phyloP scores from a whole-genome alignment of 2,888 invertebrate species.

The Epinotia nisella region DNA sequence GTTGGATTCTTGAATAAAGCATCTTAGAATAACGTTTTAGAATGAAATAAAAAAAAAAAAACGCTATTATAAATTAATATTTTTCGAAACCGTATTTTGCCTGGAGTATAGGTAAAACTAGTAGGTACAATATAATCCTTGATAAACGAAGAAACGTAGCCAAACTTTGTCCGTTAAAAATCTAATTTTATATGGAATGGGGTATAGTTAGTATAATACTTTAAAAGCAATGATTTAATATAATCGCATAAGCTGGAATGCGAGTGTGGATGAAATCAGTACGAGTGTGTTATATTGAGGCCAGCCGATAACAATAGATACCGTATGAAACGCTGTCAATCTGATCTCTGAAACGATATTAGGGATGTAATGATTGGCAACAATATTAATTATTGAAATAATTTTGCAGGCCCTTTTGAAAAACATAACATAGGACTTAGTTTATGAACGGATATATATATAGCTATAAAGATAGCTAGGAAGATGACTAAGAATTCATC shows the following conservation, averaged over 20 bases:
- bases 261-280: conserved; percentile 9
- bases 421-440: not conserved
- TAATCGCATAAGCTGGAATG: not conserved
- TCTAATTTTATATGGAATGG: too few relatives aligned
- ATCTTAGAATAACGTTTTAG: too few relatives aligned
- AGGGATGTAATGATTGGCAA: not conserved
- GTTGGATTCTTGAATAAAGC: too few relatives aligned
- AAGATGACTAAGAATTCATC: conserved; percentile 19
- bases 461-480: too few relatives aligned
- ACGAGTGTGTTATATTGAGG: conserved; percentile 17
- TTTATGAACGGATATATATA: too few relatives aligned
- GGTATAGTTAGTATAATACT: not conserved
- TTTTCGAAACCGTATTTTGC: too few relatives aligned
- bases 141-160: too few relatives aligned
- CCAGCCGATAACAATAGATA: conserved; percentile 34
- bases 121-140: too few relatives aligned
- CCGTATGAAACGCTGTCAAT: conserved; percentile 3
- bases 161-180: too few relatives aligned
- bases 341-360: not conserved
- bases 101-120: too few relatives aligned
- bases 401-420: not conserved
- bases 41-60: too few relatives aligned
- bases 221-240: not conserved
- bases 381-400: not conserved
- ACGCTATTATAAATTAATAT: too few relatives aligned